Evolutionary conservation across 2,888 invertebrate genomes (phyloP).

Genomic region (Epinotia brunnichana): DNA sequence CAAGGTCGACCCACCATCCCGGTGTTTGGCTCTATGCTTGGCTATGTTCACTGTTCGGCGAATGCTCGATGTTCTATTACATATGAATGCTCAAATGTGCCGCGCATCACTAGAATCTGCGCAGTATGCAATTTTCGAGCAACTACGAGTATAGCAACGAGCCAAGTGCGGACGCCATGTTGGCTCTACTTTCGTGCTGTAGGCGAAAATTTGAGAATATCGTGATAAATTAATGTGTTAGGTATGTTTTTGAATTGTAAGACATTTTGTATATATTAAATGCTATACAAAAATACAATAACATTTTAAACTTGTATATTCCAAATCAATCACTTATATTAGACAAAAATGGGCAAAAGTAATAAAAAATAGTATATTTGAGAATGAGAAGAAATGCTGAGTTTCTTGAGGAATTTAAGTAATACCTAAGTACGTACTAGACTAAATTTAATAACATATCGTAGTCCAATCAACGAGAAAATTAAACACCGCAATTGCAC

Average conservation of each 20-base stretch:
- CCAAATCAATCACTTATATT: slow-evolving; percentile 8
- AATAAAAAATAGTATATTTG: slow-evolving; percentile 27
- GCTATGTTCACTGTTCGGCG: too few species aligned
- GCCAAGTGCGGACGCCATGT: background rate
- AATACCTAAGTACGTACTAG: background rate
- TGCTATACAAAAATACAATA: slow-evolving; percentile 1
- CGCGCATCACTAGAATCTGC: too few species aligned
- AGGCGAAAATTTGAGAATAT: background rate
- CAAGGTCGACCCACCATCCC: too few species aligned
- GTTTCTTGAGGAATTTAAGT: slow-evolving; percentile 23
- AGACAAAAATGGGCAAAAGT: slow-evolving; percentile 20
- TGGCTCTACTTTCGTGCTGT: background rate
- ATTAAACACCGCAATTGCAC: background rate
- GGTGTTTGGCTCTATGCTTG: too few species aligned
- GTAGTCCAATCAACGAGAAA: slow-evolving; percentile 12
- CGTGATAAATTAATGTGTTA: too few species aligned
- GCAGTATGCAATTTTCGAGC: too few species aligned
- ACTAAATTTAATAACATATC: background rate
- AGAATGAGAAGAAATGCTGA: slow-evolving; percentile 30
- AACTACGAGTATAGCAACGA: too few species aligned
- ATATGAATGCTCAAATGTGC: too few species aligned
- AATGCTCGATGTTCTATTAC: too few species aligned
- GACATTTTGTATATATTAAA: background rate
- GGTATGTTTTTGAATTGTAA: too few species aligned
- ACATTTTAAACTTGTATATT: slow-evolving; percentile 14